Evolutionary conservation across 2,888 invertebrate genomes (phyloP).

Genomic region (Melinaea menophilus): DNA sequence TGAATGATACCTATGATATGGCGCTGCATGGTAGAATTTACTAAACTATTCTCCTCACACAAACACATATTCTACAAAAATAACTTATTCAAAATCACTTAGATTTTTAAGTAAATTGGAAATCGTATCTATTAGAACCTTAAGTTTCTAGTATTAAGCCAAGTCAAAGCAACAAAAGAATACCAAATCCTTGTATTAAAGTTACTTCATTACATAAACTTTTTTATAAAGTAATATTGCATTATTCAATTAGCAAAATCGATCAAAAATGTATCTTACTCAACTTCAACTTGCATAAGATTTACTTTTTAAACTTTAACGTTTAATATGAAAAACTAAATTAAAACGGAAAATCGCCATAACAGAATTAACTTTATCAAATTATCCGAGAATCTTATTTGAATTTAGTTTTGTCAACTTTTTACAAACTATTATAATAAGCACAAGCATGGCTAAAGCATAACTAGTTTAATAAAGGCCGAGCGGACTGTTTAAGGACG

Average conservation of each 20-base stretch:
- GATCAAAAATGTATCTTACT: background rate
- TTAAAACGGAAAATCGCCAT: background rate
- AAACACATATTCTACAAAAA: too few relatives aligned
- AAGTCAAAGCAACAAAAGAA: too few relatives aligned
- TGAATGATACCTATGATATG: too few relatives aligned
- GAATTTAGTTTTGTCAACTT: background rate
- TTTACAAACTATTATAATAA: slow-evolving; percentile 8
- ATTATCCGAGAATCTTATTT: background rate
- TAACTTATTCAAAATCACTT: too few relatives aligned
- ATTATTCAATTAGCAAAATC: background rate
- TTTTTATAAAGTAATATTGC: background rate
- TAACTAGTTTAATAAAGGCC: slow-evolving; percentile 45
- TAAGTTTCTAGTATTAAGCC: too few relatives aligned
- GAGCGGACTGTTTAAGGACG: slow-evolving; percentile 51
- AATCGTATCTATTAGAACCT: too few relatives aligned
- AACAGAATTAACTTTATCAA: background rate
- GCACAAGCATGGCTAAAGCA: slow-evolving; percentile 13
- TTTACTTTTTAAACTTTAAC: background rate
- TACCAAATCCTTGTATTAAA: too few relatives aligned
- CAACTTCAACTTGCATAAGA: background rate
- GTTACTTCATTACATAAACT: background rate
- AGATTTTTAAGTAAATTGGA: too few relatives aligned
- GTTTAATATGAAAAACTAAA: background rate
- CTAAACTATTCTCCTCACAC: too few relatives aligned
- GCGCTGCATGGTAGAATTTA: too few relatives aligned